phyloP scores from a whole-genome alignment of 2,113 vertebrate species.

The Platichthys stellatus region DNA sequence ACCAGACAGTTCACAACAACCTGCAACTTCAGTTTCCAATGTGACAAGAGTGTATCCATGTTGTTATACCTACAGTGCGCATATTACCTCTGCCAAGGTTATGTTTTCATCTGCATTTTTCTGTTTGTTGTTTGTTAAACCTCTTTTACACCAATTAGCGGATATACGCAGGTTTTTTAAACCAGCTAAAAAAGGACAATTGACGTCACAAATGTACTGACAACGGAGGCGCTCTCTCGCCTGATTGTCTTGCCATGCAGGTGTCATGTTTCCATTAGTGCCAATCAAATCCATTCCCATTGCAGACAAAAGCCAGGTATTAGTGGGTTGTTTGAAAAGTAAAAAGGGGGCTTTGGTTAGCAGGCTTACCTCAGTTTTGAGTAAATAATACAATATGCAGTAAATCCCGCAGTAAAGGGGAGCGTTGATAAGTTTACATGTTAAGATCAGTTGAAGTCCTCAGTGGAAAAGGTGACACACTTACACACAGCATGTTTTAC shows the following conservation, averaged over 20 bases:
- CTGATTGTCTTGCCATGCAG: too few relatives aligned
- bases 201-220: too few relatives aligned
- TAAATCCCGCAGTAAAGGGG: neutral
- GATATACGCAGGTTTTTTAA: too few relatives aligned
- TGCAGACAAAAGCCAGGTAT: neutral
- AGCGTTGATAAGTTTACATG: neutral
- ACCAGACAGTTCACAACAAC: neutral
- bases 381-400: neutral
- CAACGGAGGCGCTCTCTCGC: too few relatives aligned
- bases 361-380: neutral
- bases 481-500: neutral
- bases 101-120: neutral
- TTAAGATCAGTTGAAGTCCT: neutral
- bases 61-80: neutral
- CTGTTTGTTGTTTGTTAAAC: too few relatives aligned
- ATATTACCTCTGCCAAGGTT: too few relatives aligned
- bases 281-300: neutral
- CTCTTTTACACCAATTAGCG: too few relatives aligned
- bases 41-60: neutral
- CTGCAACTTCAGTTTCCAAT: neutral
- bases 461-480: neutral
- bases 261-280: too few relatives aligned
- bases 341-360: too few relatives aligned
- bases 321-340: too few relatives aligned
- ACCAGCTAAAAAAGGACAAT: too few relatives aligned